Conservation (phyloP, 2,113 vertebrate species). For the Cheilinus undulatus region DNA sequence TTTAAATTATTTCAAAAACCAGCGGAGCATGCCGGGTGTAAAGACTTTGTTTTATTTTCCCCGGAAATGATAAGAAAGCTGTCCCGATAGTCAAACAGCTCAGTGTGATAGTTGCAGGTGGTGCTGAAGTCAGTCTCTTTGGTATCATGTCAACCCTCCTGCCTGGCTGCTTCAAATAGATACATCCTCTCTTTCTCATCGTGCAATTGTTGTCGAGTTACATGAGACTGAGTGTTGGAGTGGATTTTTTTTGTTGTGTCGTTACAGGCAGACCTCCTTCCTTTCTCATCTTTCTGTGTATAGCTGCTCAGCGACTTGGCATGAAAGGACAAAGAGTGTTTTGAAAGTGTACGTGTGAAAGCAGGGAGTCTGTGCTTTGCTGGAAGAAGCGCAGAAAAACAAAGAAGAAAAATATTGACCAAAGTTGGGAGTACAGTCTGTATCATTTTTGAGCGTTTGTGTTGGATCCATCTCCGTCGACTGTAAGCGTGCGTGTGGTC, state of each 20-base stretch:
- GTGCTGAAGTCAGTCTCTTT: conserved; percentile 44
- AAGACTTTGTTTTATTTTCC: neutral
- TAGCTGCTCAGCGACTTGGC: conserved; percentile 63
- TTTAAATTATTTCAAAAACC: conserved; percentile 5
- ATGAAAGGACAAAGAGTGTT: conserved; percentile 57
- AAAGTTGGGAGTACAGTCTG: conserved; percentile 17
- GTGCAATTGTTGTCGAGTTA: conserved; percentile 60
- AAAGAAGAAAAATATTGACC: conserved; percentile 40
- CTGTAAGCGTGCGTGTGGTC: conserved; percentile 17
- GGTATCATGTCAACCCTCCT: conserved; percentile 41
- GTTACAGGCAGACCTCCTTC: conserved; percentile 48
- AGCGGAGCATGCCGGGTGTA: neutral
- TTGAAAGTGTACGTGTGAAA: conserved; percentile 11
- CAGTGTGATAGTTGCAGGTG: conserved; percentile 9
- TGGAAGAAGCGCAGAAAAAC: conserved; percentile 42
- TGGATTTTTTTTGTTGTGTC: conserved; percentile 40
- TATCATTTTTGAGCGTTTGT: conserved; percentile 8
- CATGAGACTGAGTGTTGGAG: conserved; percentile 49
- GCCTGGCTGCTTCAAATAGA: conserved; percentile 49
- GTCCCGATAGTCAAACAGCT: neutral
- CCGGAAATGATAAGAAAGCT: conserved; percentile 2
- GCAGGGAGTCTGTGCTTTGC: neutral
- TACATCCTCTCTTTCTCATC: conserved; percentile 25
- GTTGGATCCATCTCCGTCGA: neutral
- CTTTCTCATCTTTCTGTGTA: conserved; percentile 45